These are phyloP conservation scores for Xylophagus ater DNA, from an alignment of 2,888 invertebrate genomes.

Conservation along the genomic window DNA sequence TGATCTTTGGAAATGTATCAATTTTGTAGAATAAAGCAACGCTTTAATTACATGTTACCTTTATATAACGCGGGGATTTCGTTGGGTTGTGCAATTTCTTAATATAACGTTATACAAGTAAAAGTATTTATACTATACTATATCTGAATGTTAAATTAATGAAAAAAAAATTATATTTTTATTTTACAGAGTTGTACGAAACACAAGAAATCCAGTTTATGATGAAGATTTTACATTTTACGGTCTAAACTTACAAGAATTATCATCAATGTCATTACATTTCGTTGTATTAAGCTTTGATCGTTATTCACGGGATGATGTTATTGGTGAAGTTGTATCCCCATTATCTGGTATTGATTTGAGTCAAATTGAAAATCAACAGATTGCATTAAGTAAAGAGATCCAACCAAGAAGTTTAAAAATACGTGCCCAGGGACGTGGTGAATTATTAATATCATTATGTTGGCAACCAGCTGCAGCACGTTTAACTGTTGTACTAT, in stretches of 20 bases:
- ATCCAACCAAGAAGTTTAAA: conserved; percentile 88
- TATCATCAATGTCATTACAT: conserved; percentile 81
- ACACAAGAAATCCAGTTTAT: conserved; percentile 92
- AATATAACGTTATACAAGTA: no score
- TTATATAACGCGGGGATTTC: no score
- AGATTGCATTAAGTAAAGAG: conserved; percentile 73
- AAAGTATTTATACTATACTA: no score
- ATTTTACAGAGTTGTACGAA: conserved; percentile 67
- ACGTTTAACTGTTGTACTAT: conserved; percentile 87
- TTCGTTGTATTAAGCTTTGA: conserved; percentile 92
- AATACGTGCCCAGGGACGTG: conserved; percentile 86
- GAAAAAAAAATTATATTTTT: conserved; percentile 3
- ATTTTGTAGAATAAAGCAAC: no score
- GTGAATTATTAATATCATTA: conserved; percentile 88
- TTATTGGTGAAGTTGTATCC: conserved; percentile 93
- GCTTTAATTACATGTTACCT: no score
- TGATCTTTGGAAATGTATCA: no score
- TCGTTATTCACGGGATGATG: conserved; percentile 95
- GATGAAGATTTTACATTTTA: conserved; percentile 99
- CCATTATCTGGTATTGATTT: conserved; percentile 56
- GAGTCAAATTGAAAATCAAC: conserved; percentile 61
- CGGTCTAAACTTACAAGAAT: conserved; percentile 76
- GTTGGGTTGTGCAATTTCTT: no score
- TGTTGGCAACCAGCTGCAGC: conserved; percentile 98
- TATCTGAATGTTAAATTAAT: no score